Evolutionary conservation across 2,797 vertebrate species (phyloP), one percentile per base, ranked within the genome.

Genomic region (Peromyscus melanophrys): DNA sequence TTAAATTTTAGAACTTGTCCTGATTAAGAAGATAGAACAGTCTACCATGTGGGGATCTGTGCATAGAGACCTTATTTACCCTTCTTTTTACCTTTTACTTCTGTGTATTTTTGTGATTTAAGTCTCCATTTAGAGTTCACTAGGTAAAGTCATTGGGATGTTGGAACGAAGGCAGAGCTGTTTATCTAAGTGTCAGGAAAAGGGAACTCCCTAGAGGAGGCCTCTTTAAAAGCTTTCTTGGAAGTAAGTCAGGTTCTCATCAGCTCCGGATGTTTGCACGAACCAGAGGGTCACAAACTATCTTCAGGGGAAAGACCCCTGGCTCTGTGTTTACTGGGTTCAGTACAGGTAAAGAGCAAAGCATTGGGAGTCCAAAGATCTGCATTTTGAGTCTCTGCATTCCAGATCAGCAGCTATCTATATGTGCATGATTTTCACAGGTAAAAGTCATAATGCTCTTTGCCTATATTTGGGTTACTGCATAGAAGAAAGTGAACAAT

Each of bases 201-300:
- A 69, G 78, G 49, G 27, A 37, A 29, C 34, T 63, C 46, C 43
- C 40, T 67, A 52, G 76, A 81, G 1, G 23, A 27, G 9, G n/a
- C n/a, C 29, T 43, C 21, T 75, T 85, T 49, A 75, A 96, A 92
- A 77, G n/a, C 78, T 94, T 92, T 83, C 77, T 75, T 88, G 59
- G 80, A 93, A 92, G 76, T 37, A 89, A 78, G 27, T 80, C 40
- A 76, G 37, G 6, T 40, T 96, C 37, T 90, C 31, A 61, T 57
- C 46, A 78, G 89, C 90, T 71, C 23, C 23, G 91, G 82, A 52
- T 63, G 14, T 34, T 43, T 78, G 73, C 57, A 29, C 37, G 27
- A 23, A 23, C 10, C 34, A 11, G 5, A 31, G 27, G 19, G 27
- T 17, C 43, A 52, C 57, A 65, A 0, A 40, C 1, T 40, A 37